Base-by-base conservation (phyloP, 2,113 vertebrate species). In the Nettapus auritus region DNA sequence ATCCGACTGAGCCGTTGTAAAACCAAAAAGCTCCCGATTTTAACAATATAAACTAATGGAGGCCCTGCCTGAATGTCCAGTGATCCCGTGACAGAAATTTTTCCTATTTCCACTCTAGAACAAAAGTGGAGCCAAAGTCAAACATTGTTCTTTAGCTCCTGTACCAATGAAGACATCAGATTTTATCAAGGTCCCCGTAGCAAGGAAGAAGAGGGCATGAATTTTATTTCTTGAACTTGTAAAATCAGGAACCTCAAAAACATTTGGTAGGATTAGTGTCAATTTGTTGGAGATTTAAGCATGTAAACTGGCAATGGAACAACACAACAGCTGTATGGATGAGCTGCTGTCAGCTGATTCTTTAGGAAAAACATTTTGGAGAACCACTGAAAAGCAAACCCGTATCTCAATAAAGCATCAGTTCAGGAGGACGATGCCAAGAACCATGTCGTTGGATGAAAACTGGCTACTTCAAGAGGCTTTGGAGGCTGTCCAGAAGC, bases 51-150 rank as follows among this genome's bases (percentile, higher is more conserved):
- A 84, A 33, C 40, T 52, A 20, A 25, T 29, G 7, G 31, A 50
- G 48, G 38, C 55, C 28, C 20, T 53, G 17, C 13, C 22, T 53
- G 9, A 75, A 57, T 0, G 0, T 5, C 69, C 16, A 40, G 28
- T 31, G 17, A 52, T 64, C 22, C 75, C n/a, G 13, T 36, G 40
- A n/a, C 15, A 42, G 13, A 8, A 29, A 42, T 4, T 46, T 46
- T 44, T 15, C 64, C 64, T 31, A 38, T 34, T 53, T 69, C 56
- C 33, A 59, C 16, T 44, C 8, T 48, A 52, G 42, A 74, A 44
- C 4, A 29, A 44, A 78, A 63, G 19, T 2, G 10, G 68, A 57
- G 74, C 26, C 31, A 18, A 25, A 63, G 31, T 33, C 15, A 68
- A 17, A 48, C 16, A 4, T 14, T 16, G 0, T 0, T 7, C 26